Base-by-base conservation (phyloP, 2,888 invertebrate genomes). In the Plebejus argus region DNA sequence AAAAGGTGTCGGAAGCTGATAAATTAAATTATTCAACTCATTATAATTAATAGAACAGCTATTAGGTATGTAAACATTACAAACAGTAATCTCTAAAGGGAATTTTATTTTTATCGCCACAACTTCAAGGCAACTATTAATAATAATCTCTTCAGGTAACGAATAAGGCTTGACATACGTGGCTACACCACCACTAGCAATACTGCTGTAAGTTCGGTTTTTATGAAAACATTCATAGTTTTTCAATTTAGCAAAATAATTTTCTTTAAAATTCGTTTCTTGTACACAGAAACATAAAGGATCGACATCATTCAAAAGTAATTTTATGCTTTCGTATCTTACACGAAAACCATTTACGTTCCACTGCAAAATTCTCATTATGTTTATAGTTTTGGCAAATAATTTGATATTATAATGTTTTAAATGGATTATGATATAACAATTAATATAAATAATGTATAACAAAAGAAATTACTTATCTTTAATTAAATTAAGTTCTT, bases 1-100 rank as follows among this genome's bases (percentile, higher is more conserved):
- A 53, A 74, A 74, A 8, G 74, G 74, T 18, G 28, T 49, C n/a
- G 74, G 49, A 33, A 74, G 53, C 28, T 74, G 74, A 49, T n/a
- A n/a, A n/a, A 74, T 15, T n/a, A 74, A 23, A 45, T 74, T 18
- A 74, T 49, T 49, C 12, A 74, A 28, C 10, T 8, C 23, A 49
- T 39, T 28, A 23, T 5, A 0, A 49, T 20, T 74, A 12, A 74
- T n/a, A 15, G 74, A 28, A 28, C 28, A 28, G 28, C 28, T 28
- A 28, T 28, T 28, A 70, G 70, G 33, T 70, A 70, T 18, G 70
- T 70, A 70, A 28, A 70, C 70, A n/a, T 70, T 70, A 70, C 70
- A 70, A 70, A 35, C 28, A 70, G 18, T 33, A 6, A 66, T 28
- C 10, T 20, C 70, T 70, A 70, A n/a, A 23, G 70, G 70, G 28